Conservation (phyloP, 1,140 invertebrate genomes). For the Steinernema khuongi region DNA sequence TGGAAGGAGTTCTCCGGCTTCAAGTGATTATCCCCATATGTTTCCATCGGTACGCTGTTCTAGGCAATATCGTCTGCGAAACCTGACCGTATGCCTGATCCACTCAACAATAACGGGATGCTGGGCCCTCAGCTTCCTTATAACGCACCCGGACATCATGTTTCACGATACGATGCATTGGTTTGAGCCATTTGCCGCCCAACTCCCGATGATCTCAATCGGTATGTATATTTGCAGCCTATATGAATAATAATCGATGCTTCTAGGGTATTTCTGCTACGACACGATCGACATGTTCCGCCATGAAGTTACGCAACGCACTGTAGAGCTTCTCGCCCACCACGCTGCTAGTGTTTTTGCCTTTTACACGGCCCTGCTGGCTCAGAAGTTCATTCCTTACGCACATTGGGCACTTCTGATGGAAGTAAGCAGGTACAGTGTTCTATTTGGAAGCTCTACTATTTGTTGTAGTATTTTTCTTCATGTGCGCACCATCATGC, state of each 20-base stretch:
- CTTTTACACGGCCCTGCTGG: constrained; percentile 21
- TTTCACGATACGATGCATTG: constrained; percentile 31
- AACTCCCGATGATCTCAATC: constrained; percentile 30
- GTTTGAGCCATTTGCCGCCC: constrained; percentile 24
- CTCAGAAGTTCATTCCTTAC: constrained; percentile 33
- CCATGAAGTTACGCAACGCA: constrained; percentile 28
- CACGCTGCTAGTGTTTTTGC: constrained; percentile 32
- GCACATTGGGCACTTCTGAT: constrained; percentile 36
- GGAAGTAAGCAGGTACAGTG: constrained; percentile 20
- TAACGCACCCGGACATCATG: constrained; percentile 26
- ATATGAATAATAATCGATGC: not conserved
- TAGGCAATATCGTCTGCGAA: constrained; percentile 47
- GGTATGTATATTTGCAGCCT: not conserved
- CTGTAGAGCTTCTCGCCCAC: constrained; percentile 29
- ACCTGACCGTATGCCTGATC: constrained; percentile 42
- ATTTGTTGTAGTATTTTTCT: constrained; percentile 26
- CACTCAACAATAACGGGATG: constrained; percentile 38
- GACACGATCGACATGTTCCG: constrained; percentile 30
- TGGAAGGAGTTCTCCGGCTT: not conserved
- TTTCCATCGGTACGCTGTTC: not conserved
- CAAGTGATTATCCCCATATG: not conserved
- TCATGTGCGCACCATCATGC: constrained; percentile 32
- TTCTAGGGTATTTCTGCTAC: constrained; percentile 31
- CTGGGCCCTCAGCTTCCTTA: constrained; percentile 23
- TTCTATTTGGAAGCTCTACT: not conserved